These are phyloP conservation scores for Syritta pipiens DNA, from an alignment of 2,888 invertebrate genomes.

Conservation along the genomic window DNA sequence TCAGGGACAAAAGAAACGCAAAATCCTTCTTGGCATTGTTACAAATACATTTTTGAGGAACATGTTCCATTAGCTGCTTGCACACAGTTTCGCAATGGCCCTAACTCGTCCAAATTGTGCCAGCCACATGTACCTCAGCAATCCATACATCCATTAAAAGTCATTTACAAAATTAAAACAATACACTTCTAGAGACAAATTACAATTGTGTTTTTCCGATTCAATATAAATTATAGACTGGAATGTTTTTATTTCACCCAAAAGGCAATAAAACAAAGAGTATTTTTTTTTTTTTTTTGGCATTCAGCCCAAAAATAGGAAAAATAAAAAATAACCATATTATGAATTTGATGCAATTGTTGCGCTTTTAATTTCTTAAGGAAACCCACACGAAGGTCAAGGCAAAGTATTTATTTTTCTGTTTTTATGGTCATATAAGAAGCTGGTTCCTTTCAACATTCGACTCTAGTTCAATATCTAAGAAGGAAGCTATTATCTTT, in stretches of 20 bases:
- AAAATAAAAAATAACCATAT: not conserved
- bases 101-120: no score
- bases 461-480: not conserved
- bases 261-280: not conserved
- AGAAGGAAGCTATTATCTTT: slow-evolving; percentile 12
- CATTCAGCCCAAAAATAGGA: not conserved
- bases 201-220: not conserved
- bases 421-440: not conserved
- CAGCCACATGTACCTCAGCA: no score
- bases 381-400: slow-evolving; percentile 3
- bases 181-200: not conserved
- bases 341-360: not conserved
- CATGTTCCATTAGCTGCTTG: no score
- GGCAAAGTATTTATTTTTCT: not conserved
- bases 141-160: slow-evolving; percentile 5
- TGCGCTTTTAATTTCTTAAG: not conserved
- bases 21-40: slow-evolving; percentile 3
- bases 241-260: no score
- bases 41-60: not conserved
- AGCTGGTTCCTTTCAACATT: not conserved
- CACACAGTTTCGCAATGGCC: no score
- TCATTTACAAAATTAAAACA: slow-evolving; percentile 2
- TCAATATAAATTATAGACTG: slow-evolving; percentile 6
- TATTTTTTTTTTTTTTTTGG: not conserved
- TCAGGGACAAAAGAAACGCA: no score